Conservation (phyloP, 2,797 vertebrate genomes). For the Tokudaia muenninki region DNA sequence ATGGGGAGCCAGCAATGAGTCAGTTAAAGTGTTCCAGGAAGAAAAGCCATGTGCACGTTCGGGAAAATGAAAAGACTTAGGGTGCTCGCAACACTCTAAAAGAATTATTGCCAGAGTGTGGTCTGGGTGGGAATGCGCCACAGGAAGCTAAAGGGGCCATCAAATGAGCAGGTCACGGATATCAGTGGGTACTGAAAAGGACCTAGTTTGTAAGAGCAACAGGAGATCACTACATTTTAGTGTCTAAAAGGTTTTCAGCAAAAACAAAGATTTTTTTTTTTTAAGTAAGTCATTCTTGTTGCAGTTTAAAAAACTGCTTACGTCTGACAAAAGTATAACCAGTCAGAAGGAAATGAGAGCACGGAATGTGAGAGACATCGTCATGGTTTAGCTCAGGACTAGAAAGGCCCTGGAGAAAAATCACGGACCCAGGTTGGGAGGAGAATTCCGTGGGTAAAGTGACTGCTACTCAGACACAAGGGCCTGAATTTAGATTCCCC, state of each 20-base stretch:
- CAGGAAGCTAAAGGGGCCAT: not conserved
- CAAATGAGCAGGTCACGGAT: not conserved
- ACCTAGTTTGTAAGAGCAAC: not conserved
- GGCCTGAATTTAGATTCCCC: not conserved
- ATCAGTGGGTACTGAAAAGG: not conserved
- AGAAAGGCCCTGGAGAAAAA: slow-evolving; percentile 2
- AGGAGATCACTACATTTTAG: slow-evolving; percentile 5
- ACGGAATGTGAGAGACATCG: not conserved
- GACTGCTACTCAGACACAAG: too few relatives aligned
- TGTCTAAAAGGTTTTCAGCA: not conserved
- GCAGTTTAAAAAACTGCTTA: not conserved
- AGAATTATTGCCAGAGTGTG: not conserved
- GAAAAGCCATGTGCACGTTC: not conserved
- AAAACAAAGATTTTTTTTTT: not conserved
- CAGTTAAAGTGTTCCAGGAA: not conserved
- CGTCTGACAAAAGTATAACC: not conserved
- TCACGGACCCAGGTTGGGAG: not conserved
- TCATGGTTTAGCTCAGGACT: not conserved
- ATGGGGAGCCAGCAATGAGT: not conserved
- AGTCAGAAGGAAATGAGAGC: not conserved
- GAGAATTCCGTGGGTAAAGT: not conserved
- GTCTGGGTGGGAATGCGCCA: not conserved
- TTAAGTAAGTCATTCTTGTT: not conserved
- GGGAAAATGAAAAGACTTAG: not conserved
- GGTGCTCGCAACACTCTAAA: not conserved